Evolutionary conservation across 2,797 vertebrate genomes (phyloP).

Genomic region (Erpetoichthys calabaricus): DNA sequence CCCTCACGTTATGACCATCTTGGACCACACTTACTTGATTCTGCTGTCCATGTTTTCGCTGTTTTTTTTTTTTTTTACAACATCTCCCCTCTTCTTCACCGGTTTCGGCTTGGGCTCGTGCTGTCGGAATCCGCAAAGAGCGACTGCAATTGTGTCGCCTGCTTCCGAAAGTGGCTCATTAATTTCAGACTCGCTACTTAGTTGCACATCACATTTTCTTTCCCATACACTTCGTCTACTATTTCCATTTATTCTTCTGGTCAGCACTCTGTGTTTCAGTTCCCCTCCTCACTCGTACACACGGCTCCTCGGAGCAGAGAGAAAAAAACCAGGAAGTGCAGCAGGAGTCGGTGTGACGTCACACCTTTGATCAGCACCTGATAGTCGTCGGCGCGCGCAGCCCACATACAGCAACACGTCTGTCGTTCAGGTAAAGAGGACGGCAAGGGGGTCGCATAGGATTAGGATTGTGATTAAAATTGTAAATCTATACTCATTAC

Average conservation of each 20-base stretch:
- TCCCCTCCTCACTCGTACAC: constrained; percentile 12
- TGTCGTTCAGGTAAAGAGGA: no score
- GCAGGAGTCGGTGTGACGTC: constrained; percentile 50
- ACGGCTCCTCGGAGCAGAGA: constrained; percentile 41
- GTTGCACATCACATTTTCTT: not conserved
- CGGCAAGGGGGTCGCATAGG: no score
- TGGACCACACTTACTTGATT: constrained; percentile 60
- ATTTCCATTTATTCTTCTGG: constrained; percentile 8
- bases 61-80: constrained; percentile 34
- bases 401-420: no score
- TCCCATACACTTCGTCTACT: constrained; percentile 6
- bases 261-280: constrained; percentile 22
- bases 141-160: constrained; percentile 11
- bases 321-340: constrained; percentile 53
- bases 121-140: constrained; percentile 20
- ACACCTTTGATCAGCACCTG: constrained; percentile 29
- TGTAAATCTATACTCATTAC: no score
- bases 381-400: not conserved
- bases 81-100: constrained; percentile 61
- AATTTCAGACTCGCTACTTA: not conserved
- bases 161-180: constrained; percentile 12
- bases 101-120: constrained; percentile 28
- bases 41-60: constrained; percentile 71
- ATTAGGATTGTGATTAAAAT: no score
- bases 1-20: no score